phyloP scores from a whole-genome alignment of 30 jellyfish, hydroid and myxozoan species.

The Chrysaora quinquecirrha region DNA sequence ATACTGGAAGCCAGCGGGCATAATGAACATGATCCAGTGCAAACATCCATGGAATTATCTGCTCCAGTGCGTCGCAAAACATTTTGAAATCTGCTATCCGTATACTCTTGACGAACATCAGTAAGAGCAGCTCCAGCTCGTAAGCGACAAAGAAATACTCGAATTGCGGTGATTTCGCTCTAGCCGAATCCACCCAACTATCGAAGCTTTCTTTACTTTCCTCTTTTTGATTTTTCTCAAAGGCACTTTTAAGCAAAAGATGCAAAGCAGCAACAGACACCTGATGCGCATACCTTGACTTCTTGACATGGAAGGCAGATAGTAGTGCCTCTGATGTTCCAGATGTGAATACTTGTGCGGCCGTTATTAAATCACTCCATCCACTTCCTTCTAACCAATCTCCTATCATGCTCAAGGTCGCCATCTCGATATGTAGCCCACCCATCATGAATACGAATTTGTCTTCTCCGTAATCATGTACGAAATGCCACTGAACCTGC shows the following conservation, averaged over 20 bases:
- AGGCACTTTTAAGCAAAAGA: not conserved
- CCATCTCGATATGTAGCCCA: not conserved
- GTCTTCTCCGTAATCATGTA: not conserved
- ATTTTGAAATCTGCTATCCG: conserved; percentile 24
- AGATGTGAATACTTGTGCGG: conserved; percentile 22
- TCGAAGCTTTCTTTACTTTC: not conserved
- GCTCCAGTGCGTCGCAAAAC: not conserved
- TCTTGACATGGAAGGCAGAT: not conserved
- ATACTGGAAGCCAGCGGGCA: conserved; percentile 29
- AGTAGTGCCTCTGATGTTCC: conserved; percentile 15
- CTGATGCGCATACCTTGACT: conserved; percentile 32
- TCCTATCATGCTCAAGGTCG: not conserved
- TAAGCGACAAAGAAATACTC: not conserved
- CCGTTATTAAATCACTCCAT: conserved; percentile 5
- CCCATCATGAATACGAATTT: not conserved
- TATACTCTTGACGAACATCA: conserved; percentile 4
- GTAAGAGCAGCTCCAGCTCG: conserved; percentile 1
- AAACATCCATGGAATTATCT: conserved; percentile 24
- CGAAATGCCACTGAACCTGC: not conserved
- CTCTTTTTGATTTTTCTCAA: not conserved
- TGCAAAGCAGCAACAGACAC: not conserved
- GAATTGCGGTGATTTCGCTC: not conserved
- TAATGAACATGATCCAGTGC: conserved; percentile 28
- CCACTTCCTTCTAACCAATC: conserved; percentile 43
- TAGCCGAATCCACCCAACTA: not conserved